phyloP scores from a whole-genome alignment of 2,888 invertebrate genomes.

The Branchipolynoe longqiensis region DNA sequence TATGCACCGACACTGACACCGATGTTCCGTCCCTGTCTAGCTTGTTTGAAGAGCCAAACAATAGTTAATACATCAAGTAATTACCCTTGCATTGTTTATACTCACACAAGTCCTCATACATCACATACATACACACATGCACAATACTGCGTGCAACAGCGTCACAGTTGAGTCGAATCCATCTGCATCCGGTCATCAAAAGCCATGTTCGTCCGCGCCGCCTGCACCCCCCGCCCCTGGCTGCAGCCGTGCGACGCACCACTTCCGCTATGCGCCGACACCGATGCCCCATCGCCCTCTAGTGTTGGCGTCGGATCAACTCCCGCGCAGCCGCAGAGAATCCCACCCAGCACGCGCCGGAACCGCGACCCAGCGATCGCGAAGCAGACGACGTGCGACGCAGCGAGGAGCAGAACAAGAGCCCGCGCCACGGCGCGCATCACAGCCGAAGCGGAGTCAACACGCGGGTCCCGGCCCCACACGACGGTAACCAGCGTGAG shows the following conservation, averaged over 20 bases:
- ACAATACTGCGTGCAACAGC: too few species aligned
- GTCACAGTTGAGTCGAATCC: background rate
- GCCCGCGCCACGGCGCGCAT: background rate
- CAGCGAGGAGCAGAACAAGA: constrained; percentile 18
- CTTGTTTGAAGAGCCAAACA: too few species aligned
- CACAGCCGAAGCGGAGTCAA: background rate
- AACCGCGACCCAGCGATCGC: background rate
- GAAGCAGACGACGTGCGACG: background rate
- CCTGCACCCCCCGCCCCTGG: background rate
- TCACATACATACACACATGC: too few species aligned
- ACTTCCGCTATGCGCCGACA: background rate
- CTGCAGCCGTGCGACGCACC: background rate
- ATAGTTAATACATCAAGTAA: too few species aligned
- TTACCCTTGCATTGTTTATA: too few species aligned
- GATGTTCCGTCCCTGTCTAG: too few species aligned
- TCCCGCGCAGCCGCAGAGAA: background rate
- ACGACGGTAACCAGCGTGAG: constrained; percentile 5
- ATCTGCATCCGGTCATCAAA: background rate
- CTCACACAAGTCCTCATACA: too few species aligned
- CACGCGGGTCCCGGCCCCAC: constrained; percentile 5
- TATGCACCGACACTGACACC: too few species aligned
- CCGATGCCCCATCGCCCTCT: background rate
- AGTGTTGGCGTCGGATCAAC: background rate
- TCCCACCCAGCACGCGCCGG: background rate
- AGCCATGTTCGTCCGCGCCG: background rate